phyloP scores from a whole-genome alignment of 2,888 invertebrate genomes.

The Smittia aterrima region DNA sequence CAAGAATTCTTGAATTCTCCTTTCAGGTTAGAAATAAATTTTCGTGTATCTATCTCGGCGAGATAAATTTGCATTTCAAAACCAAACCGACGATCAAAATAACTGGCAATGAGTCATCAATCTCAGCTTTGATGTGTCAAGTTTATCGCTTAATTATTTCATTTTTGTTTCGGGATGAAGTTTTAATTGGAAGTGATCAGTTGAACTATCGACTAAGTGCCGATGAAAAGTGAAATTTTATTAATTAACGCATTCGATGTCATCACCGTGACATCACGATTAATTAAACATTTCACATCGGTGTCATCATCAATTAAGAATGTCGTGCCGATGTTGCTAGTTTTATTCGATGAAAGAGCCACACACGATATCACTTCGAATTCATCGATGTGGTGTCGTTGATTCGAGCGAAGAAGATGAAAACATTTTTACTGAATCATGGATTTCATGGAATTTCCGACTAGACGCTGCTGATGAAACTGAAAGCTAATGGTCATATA shows the following conservation, averaged over 20 bases:
- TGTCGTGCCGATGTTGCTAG: background rate
- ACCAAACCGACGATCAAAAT: too few relatives aligned
- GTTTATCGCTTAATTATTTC: too few relatives aligned
- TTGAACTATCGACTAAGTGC: background rate
- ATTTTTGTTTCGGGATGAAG: too few relatives aligned
- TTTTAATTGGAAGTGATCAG: too few relatives aligned
- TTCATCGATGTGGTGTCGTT: too few relatives aligned
- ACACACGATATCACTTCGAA: background rate
- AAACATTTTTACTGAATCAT: background rate
- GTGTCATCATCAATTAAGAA: background rate
- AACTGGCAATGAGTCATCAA: too few relatives aligned
- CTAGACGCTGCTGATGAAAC: slow-evolving; percentile 12
- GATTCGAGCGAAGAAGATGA: background rate
- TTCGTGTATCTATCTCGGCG: too few relatives aligned
- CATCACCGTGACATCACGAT: background rate
- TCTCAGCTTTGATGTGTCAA: too few relatives aligned
- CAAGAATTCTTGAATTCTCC: background rate
- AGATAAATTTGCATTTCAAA: too few relatives aligned
- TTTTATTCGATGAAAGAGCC: background rate
- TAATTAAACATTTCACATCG: background rate
- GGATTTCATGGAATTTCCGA: slow-evolving; percentile 30
- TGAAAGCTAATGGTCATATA: slow-evolving; percentile 29
- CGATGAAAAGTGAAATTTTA: background rate
- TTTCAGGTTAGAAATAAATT: too few relatives aligned
- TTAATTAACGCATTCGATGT: background rate